These are phyloP conservation scores for Camponotus vicinus DNA, from an alignment of 1,140 invertebrate genomes.

Conservation along the genomic window DNA sequence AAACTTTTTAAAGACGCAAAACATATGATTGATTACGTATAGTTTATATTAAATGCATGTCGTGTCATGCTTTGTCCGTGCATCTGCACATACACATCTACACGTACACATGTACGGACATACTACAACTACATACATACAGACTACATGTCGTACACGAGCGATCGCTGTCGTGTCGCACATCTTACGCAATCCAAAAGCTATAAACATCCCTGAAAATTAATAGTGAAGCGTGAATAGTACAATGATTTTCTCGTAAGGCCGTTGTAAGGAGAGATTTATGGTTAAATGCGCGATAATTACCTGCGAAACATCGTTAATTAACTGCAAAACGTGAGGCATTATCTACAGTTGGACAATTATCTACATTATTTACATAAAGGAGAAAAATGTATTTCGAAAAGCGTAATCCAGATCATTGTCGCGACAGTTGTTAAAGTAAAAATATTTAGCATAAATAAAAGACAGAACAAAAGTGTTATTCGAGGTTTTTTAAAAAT, in stretches of 20 bases:
- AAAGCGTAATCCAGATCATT: neutral
- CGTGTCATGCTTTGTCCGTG: too few species aligned
- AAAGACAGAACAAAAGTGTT: neutral
- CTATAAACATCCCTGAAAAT: slow-evolving; percentile 48
- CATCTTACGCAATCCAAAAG: slow-evolving; percentile 62
- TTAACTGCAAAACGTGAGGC: neutral
- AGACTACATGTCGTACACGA: neutral
- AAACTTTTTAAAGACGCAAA: neutral
- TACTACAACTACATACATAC: neutral
- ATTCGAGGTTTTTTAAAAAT: neutral
- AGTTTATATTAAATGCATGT: neutral
- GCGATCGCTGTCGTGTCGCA: slow-evolving; percentile 9
- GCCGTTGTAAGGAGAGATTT: slow-evolving; percentile 23
- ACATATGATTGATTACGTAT: slow-evolving; percentile 20
- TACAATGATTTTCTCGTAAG: slow-evolving; percentile 42
- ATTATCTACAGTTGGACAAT: neutral
- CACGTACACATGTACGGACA: neutral
- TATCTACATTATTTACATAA: neutral
- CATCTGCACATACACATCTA: neutral
- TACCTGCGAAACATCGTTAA: neutral
- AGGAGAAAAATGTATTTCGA: neutral
- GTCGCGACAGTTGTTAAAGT: neutral
- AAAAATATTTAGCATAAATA: slow-evolving; percentile 8
- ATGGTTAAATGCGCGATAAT: slow-evolving; percentile 31
- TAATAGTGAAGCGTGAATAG: neutral